A percentile compares a stretch with the other conserved stretches of the same genome.
Evolutionary conservation across 2,888 invertebrate genomes (phyloP).

Genomic region (Lymantria monacha): DNA sequence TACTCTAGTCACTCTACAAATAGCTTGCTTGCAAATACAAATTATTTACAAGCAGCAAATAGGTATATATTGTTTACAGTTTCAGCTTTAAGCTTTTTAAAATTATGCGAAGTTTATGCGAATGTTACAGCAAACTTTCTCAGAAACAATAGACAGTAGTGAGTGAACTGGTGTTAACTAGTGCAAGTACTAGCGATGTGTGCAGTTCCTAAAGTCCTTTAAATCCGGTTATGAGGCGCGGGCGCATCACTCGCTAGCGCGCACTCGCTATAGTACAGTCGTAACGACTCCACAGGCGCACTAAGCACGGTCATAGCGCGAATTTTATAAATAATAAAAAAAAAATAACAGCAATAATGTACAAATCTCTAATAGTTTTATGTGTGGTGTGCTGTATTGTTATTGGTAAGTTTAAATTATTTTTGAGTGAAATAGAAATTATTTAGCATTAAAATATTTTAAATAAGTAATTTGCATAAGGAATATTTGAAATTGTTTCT

Average conservation of each 20-base stretch:
- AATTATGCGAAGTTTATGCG: background rate
- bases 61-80: background rate
- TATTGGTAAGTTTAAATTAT: slow-evolving; percentile 60
- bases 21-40: too few species aligned
- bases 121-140: slow-evolving; percentile 23
- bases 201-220: slow-evolving; percentile 52
- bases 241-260: slow-evolving; percentile 66
- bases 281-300: slow-evolving; percentile 34
- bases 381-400: slow-evolving; percentile 66
- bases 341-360: slow-evolving; percentile 48
- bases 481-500: too few species aligned
- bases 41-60: too few species aligned
- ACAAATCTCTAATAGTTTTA: slow-evolving; percentile 60
- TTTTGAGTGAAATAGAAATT: background rate
- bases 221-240: slow-evolving; percentile 63
- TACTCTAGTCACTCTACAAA: too few species aligned
- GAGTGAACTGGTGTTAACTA: slow-evolving; percentile 16
- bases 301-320: slow-evolving; percentile 21
- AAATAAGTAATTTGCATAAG: too few species aligned
- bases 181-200: slow-evolving; percentile 39
- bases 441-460: too few species aligned
- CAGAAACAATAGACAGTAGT: slow-evolving; percentile 14
- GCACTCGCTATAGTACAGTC: slow-evolving; percentile 56
- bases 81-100: background rate
- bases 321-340: slow-evolving; percentile 26